Base-by-base conservation (phyloP, 2,888 invertebrate genomes). In the Lordiphosa andalusiaca region DNA sequence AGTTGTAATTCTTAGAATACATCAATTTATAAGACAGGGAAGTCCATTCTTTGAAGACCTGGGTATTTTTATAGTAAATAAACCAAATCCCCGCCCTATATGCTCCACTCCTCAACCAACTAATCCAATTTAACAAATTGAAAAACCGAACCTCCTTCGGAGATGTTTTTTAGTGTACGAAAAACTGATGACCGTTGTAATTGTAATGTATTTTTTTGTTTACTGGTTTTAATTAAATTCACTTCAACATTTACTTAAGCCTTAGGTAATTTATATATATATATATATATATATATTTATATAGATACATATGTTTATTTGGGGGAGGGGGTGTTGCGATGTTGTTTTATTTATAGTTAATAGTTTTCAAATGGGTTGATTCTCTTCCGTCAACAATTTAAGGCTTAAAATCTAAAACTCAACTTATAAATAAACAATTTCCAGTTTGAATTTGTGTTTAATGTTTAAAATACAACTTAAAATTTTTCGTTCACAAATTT, bases 171-270 rank as follows among this genome's bases (percentile, higher is more conserved):
- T 3, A 25, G 25, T 6, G 7, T 25, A 3, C 30, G 3, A 30
- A 9, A 10, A 10, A 30, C 30, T 30, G 10, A 3, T 10, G 9
- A 30, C 52, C 65, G 46, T 38, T 49, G 39, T 49, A 53, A 44
- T 44, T 70, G 61, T 78, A 57, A 63, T 73, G 60, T 80, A 76
- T 46, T 68, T 71, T 67, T n/a, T n/a, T n/a, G n/a, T n/a, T n/a
- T 71, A 60, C 48, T 33, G 40, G 40, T 78, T 77, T 82, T n/a
- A 82, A 82, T 78, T 78, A 78, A 78, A 82, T 75, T 82, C 82
- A 82, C 82, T 71, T 78, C 73, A 82, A 78, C 73, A 62, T 78
- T 76, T 59, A 80, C 70, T 77, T 74, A 82, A 67, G 64, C 47
- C 68, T 82, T 77, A 75, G 33, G 56, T 63, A 66, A 69, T 59